Evolutionary conservation across 2,888 invertebrate species (phyloP), one percentile per base, ranked within the genome.

Genomic region (Caenorhabditis panamensis): DNA sequence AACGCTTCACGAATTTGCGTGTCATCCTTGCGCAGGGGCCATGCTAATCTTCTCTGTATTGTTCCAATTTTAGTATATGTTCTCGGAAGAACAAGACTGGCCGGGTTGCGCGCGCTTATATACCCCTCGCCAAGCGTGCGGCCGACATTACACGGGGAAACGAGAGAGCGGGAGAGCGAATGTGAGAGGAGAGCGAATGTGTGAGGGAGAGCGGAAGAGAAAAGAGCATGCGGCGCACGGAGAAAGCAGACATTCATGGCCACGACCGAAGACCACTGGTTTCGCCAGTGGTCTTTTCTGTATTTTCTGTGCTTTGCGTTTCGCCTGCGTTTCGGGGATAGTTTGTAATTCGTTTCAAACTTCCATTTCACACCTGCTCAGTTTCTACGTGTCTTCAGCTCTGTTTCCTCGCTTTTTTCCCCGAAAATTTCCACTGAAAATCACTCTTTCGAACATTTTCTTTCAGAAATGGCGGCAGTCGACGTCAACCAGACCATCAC

Each of bases 41-140:
- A 95, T 95, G 95, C 94, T 95, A 94, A 95, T 95, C 95, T 95
- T 95, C 95, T 95, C 95, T 95, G 94, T 95, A 95, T 95, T 94
- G 94, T 95, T 95, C 94, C 94, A 95, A 95, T 94, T 95, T 94
- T 95, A 94, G 94, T 90, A 90, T 90, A 89, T 91, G 90, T 90
- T 85, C 86, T 79, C 71, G 78, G 71, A 78, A 78, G 78, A 78
- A 78, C 78, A 51, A 18, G 24, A 66, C 41, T 22, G 36, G 22
- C 13, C 2, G 22, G n/a, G 22, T 44, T 0, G 28, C 37, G 63
- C 5, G 2, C 16, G 63, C 24, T 69, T 77, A 77, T 69, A 71
- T 77, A 77, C 64, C 41, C 41, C 6, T 16, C 28, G n/a, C 18
- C 37, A 24, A 5, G 16, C 51, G 0, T 49, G 61, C 66, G 24